These are phyloP conservation scores for Chaetodon auriga DNA, from an alignment of 2,113 vertebrate species.

Conservation along the genomic window DNA sequence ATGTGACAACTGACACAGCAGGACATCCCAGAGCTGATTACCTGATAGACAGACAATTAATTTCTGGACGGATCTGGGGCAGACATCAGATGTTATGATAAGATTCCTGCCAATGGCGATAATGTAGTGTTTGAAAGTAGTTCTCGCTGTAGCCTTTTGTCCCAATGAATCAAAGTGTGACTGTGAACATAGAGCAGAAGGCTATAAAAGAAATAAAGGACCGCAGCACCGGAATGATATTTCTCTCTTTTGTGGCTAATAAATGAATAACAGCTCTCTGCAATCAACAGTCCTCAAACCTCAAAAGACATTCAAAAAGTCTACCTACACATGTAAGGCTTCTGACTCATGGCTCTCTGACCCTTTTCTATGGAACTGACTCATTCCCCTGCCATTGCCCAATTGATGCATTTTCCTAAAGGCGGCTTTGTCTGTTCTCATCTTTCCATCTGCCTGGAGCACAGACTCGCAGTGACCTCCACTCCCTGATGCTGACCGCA, in stretches of 20 bases:
- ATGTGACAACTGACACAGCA: slow-evolving; percentile 49
- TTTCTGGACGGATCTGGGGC: slow-evolving; percentile 9
- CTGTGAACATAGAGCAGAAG: slow-evolving; percentile 3
- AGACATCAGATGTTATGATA: slow-evolving; percentile 23
- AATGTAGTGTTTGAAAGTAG: not conserved
- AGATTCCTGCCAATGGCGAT: not conserved
- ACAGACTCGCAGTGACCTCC: slow-evolving; percentile 59
- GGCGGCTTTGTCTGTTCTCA: slow-evolving; percentile 58
- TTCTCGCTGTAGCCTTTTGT: not conserved
- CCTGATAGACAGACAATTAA: slow-evolving; percentile 33
- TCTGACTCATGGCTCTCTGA: slow-evolving; percentile 54
- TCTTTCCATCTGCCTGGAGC: slow-evolving; percentile 57
- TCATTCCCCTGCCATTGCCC: slow-evolving; percentile 55
- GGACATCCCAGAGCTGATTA: slow-evolving; percentile 38
- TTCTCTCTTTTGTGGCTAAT: not conserved
- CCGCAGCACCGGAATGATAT: not conserved
- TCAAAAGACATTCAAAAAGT: slow-evolving; percentile 39
- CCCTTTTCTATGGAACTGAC: slow-evolving; percentile 49
- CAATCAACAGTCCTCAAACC: slow-evolving; percentile 1
- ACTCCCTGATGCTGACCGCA: slow-evolving; percentile 55
- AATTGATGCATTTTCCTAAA: slow-evolving; percentile 59
- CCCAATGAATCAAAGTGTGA: not conserved
- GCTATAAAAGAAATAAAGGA: slow-evolving; percentile 11
- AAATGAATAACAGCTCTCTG: slow-evolving; percentile 2
- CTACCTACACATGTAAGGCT: slow-evolving; percentile 37